Evolutionary conservation across 2,797 vertebrate species (phyloP).

Genomic region (Phylloscopus collybita): DNA sequence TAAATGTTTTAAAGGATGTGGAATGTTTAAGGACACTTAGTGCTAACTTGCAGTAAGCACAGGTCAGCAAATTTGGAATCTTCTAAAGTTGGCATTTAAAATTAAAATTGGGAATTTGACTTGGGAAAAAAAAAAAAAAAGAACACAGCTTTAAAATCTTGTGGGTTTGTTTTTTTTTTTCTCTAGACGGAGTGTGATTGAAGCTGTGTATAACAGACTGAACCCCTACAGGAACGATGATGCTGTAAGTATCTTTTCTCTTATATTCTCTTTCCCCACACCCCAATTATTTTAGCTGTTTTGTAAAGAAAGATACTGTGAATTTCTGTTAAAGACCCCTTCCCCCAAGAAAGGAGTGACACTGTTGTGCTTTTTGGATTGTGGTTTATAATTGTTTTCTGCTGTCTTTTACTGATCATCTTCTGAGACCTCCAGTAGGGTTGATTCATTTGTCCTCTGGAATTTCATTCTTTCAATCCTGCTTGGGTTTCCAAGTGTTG

Average conservation of each 20-base stretch:
- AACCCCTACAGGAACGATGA: slow-evolving; percentile 98
- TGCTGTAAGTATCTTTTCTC: slow-evolving; percentile 89
- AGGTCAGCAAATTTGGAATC: background rate
- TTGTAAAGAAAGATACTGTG: background rate
- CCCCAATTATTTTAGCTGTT: background rate
- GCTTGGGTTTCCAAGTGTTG: background rate
- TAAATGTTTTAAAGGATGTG: background rate
- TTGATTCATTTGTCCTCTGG: background rate
- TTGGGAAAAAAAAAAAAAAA: background rate
- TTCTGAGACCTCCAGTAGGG: background rate
- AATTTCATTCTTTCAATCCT: background rate
- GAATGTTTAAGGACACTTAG: background rate
- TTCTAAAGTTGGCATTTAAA: background rate
- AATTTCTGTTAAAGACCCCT: background rate
- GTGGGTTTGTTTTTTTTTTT: slow-evolving; percentile 14
- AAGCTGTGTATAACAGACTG: slow-evolving; percentile 99
- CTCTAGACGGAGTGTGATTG: slow-evolving; percentile 95
- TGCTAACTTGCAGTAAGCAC: background rate
- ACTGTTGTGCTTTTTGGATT: background rate
- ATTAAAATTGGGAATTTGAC: background rate
- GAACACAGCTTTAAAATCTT: slow-evolving; percentile 24
- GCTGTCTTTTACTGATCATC: background rate
- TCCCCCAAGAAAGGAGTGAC: background rate
- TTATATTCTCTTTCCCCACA: background rate
- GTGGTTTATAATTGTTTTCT: background rate